Base-by-base conservation (phyloP, 2,888 invertebrate genomes). In the Gymnocheta viridis region DNA sequence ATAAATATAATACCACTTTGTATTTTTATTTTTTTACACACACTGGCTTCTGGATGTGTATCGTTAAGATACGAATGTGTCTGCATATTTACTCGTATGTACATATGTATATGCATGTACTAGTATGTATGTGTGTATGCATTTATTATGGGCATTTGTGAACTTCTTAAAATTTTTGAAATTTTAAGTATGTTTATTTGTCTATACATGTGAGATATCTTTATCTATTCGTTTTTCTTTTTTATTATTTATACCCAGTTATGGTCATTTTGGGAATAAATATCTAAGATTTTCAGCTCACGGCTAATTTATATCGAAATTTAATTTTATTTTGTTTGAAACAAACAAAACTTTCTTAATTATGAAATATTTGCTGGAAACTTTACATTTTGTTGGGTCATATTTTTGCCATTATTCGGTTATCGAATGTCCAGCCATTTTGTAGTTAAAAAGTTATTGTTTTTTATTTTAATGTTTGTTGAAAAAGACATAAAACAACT, bases 281-380 rank as follows among this genome's bases (percentile, higher is more conserved):
- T 49, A 2, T 67, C 44, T 14, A 22, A 9, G 17, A n/a, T 76
- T 60, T 35, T 14, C 74, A 54, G 82, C 87, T 82, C 82, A 83
- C 85, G 87, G 86, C 87, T 80, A 85, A 85, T 85, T 86, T 83
- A 82, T 76, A 79, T 69, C 47, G 76, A 78, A 62, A 58, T 80
- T 80, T 2, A 38, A 47, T 47, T 82, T 81, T 74, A 73, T 29
- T 72, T 79, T 41, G 17, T 41, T 35, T 17, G 35, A 72, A 72
- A 72, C 62, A 62, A 49, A 56, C 38, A 17, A 78, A 86, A 87
- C 69, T 86, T 86, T 86, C 58, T 69, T 87, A 86, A 86, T 87
- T 87, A 85, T 79, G 86, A 84, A 80, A 86, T 83, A 83, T 83
- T 83, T 83, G 58, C 64, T 29, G 29, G 29, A 67, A 70, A 19